Base-by-base conservation (phyloP, 2,888 invertebrate genomes). In the Drosophila rellima region DNA sequence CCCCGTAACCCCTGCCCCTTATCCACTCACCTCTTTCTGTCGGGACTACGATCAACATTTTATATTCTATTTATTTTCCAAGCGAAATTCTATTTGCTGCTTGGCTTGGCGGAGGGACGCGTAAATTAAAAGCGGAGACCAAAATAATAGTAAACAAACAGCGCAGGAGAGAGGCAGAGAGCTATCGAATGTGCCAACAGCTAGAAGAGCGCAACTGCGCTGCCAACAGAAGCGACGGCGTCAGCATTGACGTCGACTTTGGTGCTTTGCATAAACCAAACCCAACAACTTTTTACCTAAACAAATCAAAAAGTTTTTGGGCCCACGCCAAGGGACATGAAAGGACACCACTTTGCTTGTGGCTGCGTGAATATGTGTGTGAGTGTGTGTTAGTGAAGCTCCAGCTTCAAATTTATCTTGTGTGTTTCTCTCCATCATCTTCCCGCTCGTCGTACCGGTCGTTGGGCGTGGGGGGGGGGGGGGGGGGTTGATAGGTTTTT, bases 51-150 rank as follows among this genome's bases (percentile, higher is more conserved):
- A 39, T 42, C 66, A 68, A 60, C 63, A 78, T 77, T 73, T 65
- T 65, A 64, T 72, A 74, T 82, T 63, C 48, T 67, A 82, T 85
- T 77, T 82, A 70, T 82, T 85, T 82, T 62, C 59, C 45, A 33
- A 63, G 65, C 65, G 59, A 68, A 83, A 73, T 83, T 87, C 70
- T 84, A 83, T 87, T 87, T 83, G 85, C 79, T 78, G 87, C 87
- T 87, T 81, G 78, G 78, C 73, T 82, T 83, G 83, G 57, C 64
- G 66, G 51, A 56, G 45, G 62, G 57, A 33, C 64, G 70, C 70
- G 78, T 72, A 81, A 82, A 87, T 82, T 70, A 75, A 87, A 87
- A 84, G 74, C 87, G 68, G 52, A 62, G 78, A 61, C 74, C 71
- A 45, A 78, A 84, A 76, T 65, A 75, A 87, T 82, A 76, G 81